phyloP scores from a whole-genome alignment of 1,140 invertebrate genomes.

The Diprion similis region DNA sequence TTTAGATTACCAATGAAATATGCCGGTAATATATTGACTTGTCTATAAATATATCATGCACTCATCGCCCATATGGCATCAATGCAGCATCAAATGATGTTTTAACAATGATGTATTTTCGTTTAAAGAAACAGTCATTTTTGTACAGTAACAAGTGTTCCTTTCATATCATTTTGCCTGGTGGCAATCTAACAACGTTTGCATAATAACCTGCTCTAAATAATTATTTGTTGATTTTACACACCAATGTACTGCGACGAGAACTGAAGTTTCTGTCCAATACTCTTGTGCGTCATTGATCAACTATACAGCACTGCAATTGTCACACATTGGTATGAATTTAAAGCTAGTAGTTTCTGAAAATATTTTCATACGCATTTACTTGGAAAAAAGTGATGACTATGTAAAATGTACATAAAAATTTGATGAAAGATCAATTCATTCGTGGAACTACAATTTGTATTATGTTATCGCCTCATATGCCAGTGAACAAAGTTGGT shows the following conservation, averaged over 20 bases:
- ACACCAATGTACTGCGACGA: not conserved
- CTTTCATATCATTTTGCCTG: not conserved
- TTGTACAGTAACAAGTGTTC: conserved; percentile 10
- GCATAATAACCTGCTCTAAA: not conserved
- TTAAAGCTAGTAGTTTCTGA: not conserved
- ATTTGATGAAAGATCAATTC: not conserved
- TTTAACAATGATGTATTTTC: conserved; percentile 8
- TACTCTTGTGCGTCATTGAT: not conserved
- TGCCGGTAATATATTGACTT: too few species aligned
- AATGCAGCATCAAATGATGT: not conserved
- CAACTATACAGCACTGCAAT: not conserved
- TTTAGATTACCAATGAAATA: too few species aligned
- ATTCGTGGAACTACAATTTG: not conserved
- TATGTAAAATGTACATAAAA: conserved; percentile 2
- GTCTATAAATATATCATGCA: too few species aligned
- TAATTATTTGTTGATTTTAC: not conserved
- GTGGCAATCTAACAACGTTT: not conserved
- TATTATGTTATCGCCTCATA: not conserved
- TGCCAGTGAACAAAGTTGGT: not conserved
- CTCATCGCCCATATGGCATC: too few species aligned
- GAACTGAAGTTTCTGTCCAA: not conserved
- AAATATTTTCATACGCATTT: not conserved
- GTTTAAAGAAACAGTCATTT: conserved; percentile 11
- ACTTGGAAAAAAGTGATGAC: not conserved
- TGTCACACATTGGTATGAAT: not conserved